These are phyloP conservation scores for Sebastes kiyomatsui DNA, from an alignment of 2,797 vertebrate species.

Conservation along the genomic window DNA sequence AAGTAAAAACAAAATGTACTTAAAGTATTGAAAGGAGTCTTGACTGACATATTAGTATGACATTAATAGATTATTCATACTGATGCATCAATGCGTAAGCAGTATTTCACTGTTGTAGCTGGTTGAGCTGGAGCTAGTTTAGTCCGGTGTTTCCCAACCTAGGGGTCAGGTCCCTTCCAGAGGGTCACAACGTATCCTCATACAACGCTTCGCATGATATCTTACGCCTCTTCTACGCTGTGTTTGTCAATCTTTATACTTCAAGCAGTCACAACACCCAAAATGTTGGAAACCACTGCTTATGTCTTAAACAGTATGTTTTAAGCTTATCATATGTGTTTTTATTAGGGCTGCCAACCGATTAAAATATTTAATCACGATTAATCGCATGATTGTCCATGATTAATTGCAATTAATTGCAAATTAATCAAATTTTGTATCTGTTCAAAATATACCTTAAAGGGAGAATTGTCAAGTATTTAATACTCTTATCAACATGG, in stretches of 20 bases:
- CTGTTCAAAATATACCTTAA: too few species aligned
- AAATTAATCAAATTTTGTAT: background rate
- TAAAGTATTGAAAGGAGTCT: background rate
- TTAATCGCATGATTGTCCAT: too few species aligned
- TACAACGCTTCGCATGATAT: too few species aligned
- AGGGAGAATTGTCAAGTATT: too few species aligned
- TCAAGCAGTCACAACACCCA: background rate
- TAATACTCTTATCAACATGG: too few species aligned
- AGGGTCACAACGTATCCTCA: too few species aligned
- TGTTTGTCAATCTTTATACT: too few species aligned
- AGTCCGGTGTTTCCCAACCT: background rate
- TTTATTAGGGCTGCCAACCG: too few species aligned
- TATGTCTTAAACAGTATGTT: background rate
- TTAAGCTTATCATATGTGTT: background rate
- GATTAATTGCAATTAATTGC: too few species aligned
- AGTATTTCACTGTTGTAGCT: background rate
- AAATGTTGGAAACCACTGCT: background rate
- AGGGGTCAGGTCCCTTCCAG: background rate
- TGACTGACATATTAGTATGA: background rate
- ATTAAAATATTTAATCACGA: too few species aligned
- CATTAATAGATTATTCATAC: background rate
- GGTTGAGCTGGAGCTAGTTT: background rate
- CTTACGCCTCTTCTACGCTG: too few species aligned
- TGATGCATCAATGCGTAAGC: background rate
- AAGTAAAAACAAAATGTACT: background rate